Conservation (phyloP, 1,140 invertebrate species). For the Drosophila orosa region DNA sequence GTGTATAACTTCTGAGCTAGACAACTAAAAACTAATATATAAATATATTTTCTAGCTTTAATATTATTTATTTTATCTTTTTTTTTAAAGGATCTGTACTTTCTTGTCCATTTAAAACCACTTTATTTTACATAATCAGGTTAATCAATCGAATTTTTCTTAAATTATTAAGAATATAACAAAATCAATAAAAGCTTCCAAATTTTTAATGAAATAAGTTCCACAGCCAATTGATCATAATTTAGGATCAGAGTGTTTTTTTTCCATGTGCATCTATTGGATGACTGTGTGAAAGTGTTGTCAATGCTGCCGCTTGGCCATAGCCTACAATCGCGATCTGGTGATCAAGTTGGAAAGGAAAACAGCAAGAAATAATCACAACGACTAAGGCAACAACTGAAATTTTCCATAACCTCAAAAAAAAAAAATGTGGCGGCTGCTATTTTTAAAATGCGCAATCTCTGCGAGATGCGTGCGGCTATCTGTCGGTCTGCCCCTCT, state of each 20-base stretch:
- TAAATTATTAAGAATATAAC: too few species aligned
- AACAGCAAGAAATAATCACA: constrained; percentile 41
- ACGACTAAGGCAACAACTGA: constrained; percentile 45
- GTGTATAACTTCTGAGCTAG: background rate
- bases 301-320: constrained; percentile 41
- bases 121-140: too few species aligned
- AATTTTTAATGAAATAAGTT: too few species aligned
- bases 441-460: constrained; percentile 79
- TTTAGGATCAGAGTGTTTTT: background rate
- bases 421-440: constrained; percentile 57
- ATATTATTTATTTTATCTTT: too few species aligned
- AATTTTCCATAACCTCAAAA: constrained; percentile 78
- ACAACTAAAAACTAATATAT: background rate
- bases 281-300: constrained; percentile 63
- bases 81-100: too few species aligned
- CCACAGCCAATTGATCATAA: background rate
- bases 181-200: background rate
- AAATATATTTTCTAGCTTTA: background rate
- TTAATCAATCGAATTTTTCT: too few species aligned
- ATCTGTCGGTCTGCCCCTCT: constrained; percentile 39
- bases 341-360: constrained; percentile 40
- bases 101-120: too few species aligned
- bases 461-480: constrained; percentile 62
- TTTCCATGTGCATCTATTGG: constrained; percentile 16
- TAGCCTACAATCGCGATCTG: constrained; percentile 49